Evolutionary conservation across 2,797 vertebrate species (phyloP), one percentile per base, ranked within the genome.

Genomic region (Craterocephalus amniculus): DNA sequence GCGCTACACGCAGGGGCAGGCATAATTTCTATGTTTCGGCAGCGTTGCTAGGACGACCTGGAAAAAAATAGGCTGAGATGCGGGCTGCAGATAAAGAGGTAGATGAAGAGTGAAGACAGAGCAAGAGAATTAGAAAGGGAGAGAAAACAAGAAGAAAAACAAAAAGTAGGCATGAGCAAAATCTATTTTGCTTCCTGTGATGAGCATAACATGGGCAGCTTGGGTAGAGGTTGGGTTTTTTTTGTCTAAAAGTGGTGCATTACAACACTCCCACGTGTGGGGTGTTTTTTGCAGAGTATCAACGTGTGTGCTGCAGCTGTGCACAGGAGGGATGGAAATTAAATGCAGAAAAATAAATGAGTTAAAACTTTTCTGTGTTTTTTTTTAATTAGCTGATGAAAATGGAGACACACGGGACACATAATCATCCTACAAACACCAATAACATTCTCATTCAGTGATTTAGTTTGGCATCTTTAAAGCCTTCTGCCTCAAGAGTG

Each of bases 41-140:
- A 65, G 70, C 56, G 92, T 94, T 95, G 91, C 93, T 87, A 93
- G 83, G 93, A 89, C 92, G 78, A 94, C 93, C 88, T 88, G 82
- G 81, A 43, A 89, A 91, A 90, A 92, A 91, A 91, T 87, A 92
- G 92, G 91, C 89, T 92, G 88, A 89, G 93, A 94, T 95, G 92
- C 72, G 78, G 93, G 89, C 67, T 76, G 64, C 86, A 91, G 94
- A 95, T 94, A 92, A 92, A 77, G 63, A 78, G 76, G 85, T 79
- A 89, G 83, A 85, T 79, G 84, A 84, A 78, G 89, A 74, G 76
- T 84, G 61, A 81, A 86, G 74, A 77, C 66, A 74, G 75, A 87
- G 70, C 54, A 84, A 89, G 85, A 76, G 58, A 65, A 72, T 51
- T 67, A 10, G 40, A 61, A 36, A 32, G 13, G 67, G 61, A 63